phyloP scores from a whole-genome alignment of 2,797 vertebrate species.

The Sebastes umbrosus region DNA sequence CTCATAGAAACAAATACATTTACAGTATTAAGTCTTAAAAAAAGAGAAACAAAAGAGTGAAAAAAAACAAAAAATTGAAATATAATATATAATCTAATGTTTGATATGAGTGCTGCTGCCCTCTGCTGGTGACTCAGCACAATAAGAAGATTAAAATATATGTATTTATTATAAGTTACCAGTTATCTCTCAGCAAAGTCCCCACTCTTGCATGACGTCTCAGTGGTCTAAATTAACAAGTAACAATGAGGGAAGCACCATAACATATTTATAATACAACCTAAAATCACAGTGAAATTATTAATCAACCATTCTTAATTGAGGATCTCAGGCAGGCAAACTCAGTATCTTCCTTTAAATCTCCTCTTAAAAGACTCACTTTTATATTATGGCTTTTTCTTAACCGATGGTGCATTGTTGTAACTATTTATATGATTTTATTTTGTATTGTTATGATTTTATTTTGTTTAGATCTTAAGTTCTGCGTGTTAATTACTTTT shows the following conservation, averaged over 20 bases:
- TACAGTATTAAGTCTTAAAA: not conserved
- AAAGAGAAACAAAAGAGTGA: not conserved
- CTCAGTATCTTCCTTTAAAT: too few relatives aligned
- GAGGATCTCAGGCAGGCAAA: too few relatives aligned
- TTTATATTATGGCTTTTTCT: too few relatives aligned
- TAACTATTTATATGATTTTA: too few relatives aligned
- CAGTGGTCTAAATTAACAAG: not conserved
- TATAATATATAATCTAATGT: not conserved
- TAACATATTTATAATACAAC: not conserved
- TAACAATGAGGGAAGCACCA: not conserved
- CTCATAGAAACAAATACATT: not conserved
- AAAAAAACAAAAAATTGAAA: not conserved
- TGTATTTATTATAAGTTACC: not conserved
- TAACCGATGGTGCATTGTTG: too few relatives aligned
- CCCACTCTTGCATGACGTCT: not conserved
- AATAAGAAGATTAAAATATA: not conserved
- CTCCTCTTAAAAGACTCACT: too few relatives aligned
- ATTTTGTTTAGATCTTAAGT: too few relatives aligned
- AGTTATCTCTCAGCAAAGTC: not conserved
- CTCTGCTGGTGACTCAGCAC: conserved; percentile 52
- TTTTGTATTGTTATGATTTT: too few relatives aligned
- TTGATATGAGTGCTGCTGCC: conserved; percentile 26
- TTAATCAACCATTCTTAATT: not conserved
- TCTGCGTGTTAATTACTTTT: too few relatives aligned
- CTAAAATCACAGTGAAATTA: not conserved